Conservation (phyloP, 2,797 vertebrate genomes). For the Percopsis omiscomaycus region DNA sequence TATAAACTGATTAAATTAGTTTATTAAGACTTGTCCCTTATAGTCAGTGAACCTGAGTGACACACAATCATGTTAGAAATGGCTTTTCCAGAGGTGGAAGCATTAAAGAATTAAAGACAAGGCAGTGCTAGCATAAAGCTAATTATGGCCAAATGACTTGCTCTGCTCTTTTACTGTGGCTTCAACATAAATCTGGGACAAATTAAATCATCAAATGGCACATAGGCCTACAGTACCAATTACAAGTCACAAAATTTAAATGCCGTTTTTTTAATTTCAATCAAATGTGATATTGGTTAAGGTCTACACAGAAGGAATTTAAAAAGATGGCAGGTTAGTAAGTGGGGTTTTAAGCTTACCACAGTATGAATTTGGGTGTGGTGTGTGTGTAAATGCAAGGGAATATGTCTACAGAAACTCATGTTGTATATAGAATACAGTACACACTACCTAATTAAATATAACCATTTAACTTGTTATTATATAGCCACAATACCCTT, state of each 20-base stretch:
- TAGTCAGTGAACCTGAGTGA: no score
- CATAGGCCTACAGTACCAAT: conserved; percentile 21
- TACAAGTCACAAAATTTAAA: conserved; percentile 33
- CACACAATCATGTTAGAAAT: no score
- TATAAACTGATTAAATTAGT: no score
- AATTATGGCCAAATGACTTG: conserved; percentile 47
- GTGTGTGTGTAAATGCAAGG: no score
- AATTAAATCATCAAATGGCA: conserved; percentile 56
- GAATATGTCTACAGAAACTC: no score
- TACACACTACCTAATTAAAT: no score
- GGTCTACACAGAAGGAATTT: conserved; percentile 12
- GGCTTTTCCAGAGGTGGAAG: no score
- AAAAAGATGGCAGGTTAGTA: conserved; percentile 27
- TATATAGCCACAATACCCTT: no score
- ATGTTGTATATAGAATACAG: no score
- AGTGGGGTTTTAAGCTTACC: conserved; percentile 10
- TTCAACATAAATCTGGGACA: conserved; percentile 53
- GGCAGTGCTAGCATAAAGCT: conserved; percentile 35
- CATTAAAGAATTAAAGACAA: conserved; percentile 28
- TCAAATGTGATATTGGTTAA: conserved; percentile 14
- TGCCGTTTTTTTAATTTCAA: conserved; percentile 19
- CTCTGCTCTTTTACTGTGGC: conserved; percentile 38
- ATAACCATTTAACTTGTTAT: no score
- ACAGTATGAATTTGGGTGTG: no score
- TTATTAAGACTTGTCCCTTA: no score